Percentiles rank a stretch among this genome's conserved stretches.
phyloP scores from a whole-genome alignment of 2,113 vertebrate species.

The Upupa epops region DNA sequence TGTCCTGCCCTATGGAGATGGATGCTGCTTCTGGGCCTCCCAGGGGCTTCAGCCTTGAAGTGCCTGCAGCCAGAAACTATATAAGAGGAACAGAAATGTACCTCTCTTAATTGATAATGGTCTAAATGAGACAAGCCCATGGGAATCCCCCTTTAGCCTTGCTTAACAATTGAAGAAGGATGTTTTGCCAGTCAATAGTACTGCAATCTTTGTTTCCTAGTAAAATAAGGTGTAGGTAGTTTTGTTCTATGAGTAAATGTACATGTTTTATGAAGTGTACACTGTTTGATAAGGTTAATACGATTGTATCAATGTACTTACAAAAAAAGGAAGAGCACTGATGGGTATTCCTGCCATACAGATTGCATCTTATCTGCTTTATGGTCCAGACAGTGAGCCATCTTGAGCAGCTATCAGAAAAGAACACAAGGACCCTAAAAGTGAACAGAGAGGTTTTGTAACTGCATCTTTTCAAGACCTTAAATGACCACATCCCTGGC shows the following conservation, averaged over 20 bases:
- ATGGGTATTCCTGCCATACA: not conserved
- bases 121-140: not conserved
- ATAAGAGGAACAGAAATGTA: not conserved
- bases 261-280: not conserved
- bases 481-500: not conserved
- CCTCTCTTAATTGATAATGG: not conserved
- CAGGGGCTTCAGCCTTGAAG: not conserved
- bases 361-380: not conserved
- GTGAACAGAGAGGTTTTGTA: not conserved
- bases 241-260: not conserved
- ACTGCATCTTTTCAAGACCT: not conserved
- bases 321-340: not conserved
- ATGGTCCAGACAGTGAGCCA: not conserved
- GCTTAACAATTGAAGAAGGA: not conserved
- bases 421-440: not conserved
- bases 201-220: not conserved
- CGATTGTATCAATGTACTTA: not conserved
- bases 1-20: accelerated
- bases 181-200: not conserved
- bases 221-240: not conserved
- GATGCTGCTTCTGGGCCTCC: not conserved
- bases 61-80: not conserved
- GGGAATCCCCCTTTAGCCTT: not conserved
- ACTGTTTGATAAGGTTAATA: not conserved
- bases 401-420: not conserved